Base-by-base conservation (phyloP, 2,888 invertebrate species). In the Exocentrus adspersus region DNA sequence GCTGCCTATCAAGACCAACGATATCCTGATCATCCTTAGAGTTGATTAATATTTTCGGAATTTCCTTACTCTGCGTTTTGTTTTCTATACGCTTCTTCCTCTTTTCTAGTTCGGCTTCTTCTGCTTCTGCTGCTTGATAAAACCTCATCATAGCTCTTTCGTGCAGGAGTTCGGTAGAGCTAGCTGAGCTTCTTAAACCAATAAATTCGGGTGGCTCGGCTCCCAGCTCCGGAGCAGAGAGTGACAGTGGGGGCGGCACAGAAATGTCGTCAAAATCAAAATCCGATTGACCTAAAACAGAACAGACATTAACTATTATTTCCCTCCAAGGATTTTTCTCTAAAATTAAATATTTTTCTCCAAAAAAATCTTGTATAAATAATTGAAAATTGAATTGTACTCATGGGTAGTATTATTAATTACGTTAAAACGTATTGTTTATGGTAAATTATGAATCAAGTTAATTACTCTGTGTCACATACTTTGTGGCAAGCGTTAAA, bases 61-160 rank as follows among this genome's bases (percentile, higher is more conserved):
- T 80, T 54, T 79, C 75, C 21, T 71, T 60, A 46, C 59, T 28
- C 58, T 68, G 41, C 63, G 72, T 65, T 67, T 62, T 65, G n/a
- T 59, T 64, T 21, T 64, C 61, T 4, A 43, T 60, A 37, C 62
- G 60, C 17, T 48, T 62, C 72, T 77, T 65, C 69, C 78, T 42
- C 72, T 62, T 69, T 64, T 75, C 65, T 70, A 81, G 12, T 74
- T 90, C 88, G 16, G 88, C 87, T 79, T 93, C 90, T 79, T 93
- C 91, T 72, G 90, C 86, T 59, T 89, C 90, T 2, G 91, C 89
- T 7, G 91, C 93, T 79, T 90, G 88, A 78, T 92, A 92, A 78
- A 94, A 91, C 37, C 93, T 85, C 6, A 90, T 91, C 91, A 94
- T 92, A 9, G 92, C 91, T 45, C 89, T 87, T 79, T 93, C 93